Base-by-base conservation (phyloP, 2,113 vertebrate genomes). In the Menura novaehollandiae region DNA sequence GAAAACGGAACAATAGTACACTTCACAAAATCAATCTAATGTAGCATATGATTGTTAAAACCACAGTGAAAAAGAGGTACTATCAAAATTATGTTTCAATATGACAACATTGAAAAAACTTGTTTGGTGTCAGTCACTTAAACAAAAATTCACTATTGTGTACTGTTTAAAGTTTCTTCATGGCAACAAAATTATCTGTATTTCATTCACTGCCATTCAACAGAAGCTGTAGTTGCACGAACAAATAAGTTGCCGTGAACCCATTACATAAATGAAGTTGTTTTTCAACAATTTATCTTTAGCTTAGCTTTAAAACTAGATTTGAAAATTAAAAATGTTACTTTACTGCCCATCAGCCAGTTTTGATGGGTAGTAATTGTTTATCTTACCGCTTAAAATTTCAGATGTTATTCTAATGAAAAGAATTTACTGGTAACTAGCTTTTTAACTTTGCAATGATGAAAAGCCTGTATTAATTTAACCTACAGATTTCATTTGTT, bases 401-500 rank as follows among this genome's bases (percentile, higher is more conserved):
- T 99, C 98, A 98, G 98, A 98, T 98, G 98, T 98, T 98, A 98
- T 98, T 98, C 99, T 99, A 99, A 99, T 99, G 98, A 99, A 98
- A 98, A 98, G 98, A 98, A 98, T 99, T 99, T 98, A 98, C 98
- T 98, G 98, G 98, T 99, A 99, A 98, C 98, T 98, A 98, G 98
- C 98, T 99, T 99, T 99, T 99, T 98, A 99, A 99, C 98, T 99
- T 98, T 98, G 98, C 89, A 91, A 98, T 99, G 99, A 99, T 99
- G 99, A 99, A 99, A 99, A 99, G 99, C 98, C 99, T 99, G 98
- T 99, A 99, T 99, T 99, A 99, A 99, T 99, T 99, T 99, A 99
- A 99, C 98, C 98, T 99, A 99, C 99, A 99, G 98, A 99, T 99
- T 99, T 99, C 99, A 99, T 99, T 99, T 99, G 99, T 99, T 99